Conservation (phyloP, 2,113 vertebrate species). For the Saguinus imperator region DNA sequence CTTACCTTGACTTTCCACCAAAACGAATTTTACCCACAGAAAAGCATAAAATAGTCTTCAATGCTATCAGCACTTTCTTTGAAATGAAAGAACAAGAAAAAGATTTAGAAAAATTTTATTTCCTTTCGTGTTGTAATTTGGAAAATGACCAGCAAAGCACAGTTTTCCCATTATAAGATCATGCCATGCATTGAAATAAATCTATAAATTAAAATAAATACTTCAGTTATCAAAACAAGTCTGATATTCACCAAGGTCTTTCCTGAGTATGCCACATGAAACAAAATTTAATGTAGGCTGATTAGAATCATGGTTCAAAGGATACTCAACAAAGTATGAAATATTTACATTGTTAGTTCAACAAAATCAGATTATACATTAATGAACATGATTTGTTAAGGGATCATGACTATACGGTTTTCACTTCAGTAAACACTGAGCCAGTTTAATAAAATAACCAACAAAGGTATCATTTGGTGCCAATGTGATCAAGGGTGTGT, state of each 20-base stretch:
- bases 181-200: background rate
- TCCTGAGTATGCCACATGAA: background rate
- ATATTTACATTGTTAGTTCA: background rate
- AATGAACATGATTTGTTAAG: background rate
- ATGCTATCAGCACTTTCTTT: background rate
- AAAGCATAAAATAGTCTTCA: background rate
- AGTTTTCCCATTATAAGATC: background rate
- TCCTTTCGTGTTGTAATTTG: background rate
- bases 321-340: conserved; percentile 4
- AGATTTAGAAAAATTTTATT: background rate
- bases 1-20: background rate
- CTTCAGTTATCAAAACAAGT: background rate
- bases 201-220: background rate
- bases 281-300: background rate
- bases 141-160: background rate
- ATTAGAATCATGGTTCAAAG: background rate
- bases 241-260: background rate
- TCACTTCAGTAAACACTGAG: conserved; percentile 40
- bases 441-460: conserved; percentile 46
- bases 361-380: background rate
- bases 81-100: background rate
- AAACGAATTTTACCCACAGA: background rate
- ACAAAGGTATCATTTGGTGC: background rate
- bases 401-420: background rate
- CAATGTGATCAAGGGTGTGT: conserved; percentile 1